Base-by-base conservation (phyloP, 1,140 invertebrate species). In the Popillia japonica region DNA sequence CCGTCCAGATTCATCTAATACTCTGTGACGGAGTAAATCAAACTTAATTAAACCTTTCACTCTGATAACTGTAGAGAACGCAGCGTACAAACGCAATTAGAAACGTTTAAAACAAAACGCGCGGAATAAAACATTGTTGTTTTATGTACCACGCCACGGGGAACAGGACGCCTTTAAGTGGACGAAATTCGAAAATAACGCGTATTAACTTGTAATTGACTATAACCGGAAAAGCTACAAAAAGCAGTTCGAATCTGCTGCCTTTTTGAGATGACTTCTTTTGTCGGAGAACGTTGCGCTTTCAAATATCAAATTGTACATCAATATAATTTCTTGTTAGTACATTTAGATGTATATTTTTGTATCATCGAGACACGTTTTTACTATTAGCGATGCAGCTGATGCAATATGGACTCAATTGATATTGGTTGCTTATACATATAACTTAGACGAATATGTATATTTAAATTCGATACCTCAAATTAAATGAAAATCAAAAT, bases 31-130 rank as follows among this genome's bases (percentile, higher is more conserved):
- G 61, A 68, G 61, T 68, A 68, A 68, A 68, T 68, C 61, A 68
- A 68, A 68, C 61, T 68, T 68, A 68, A 68, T 68, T 68, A 68
- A 68, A 68, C 61, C 61, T 68, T 68, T 68, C 61, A 68, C 61
- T 68, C 61, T 68, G 17, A 34, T 68, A 68, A 68, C 61, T 68
- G 61, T 68, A 68, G 61, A 68, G 61, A 68, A 68, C 61, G 61
- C 61, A 11, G 61, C 61, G 61, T 68, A 68, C 61, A 68, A 68
- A 68, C 61, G 61, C 61, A 68, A 68, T 68, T 68, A 68, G 61
- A 68, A 68, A 68, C 61, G 61, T 68, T 68, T 68, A 68, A 68
- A 68, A 68, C 22, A 68, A 68, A 68, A 68, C 22, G 61, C 61
- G 22, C 20, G 61, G 22, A 68, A 68, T 68, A 22, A 68, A 68